Evolutionary conservation across 2,888 invertebrate genomes (phyloP).

Genomic region (Mimachlamys varia): DNA sequence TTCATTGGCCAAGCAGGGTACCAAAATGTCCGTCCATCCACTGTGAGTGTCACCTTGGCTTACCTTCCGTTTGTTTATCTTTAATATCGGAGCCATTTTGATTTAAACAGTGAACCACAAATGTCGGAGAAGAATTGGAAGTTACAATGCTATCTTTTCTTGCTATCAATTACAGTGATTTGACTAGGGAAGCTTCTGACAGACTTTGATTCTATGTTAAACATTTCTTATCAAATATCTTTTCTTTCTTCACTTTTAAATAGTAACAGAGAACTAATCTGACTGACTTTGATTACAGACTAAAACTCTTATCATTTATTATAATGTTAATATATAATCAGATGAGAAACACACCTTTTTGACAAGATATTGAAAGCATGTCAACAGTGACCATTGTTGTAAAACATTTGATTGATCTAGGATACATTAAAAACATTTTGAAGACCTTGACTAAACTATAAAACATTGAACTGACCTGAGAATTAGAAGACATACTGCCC

Average conservation of each 20-base stretch:
- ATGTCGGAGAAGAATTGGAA: not conserved
- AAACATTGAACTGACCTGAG: conserved; percentile 41
- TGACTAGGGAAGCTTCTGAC: not conserved
- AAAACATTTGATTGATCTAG: conserved; percentile 8
- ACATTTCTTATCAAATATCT: not conserved
- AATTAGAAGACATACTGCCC: conserved; percentile 41
- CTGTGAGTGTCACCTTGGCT: conserved; percentile 18
- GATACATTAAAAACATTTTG: not conserved
- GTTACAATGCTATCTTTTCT: not conserved
- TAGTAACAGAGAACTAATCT: not conserved
- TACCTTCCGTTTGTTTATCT: conserved; percentile 23
- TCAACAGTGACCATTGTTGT: not conserved
- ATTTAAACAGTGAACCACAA: conserved; percentile 26
- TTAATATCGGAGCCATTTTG: conserved; percentile 3
- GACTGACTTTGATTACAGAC: not conserved
- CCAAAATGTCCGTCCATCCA: not conserved
- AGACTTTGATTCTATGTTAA: conserved; percentile 3
- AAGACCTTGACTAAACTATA: not conserved
- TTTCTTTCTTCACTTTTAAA: not conserved
- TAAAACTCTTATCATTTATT: not conserved
- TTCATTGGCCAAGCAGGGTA: conserved; percentile 1
- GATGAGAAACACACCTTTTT: not conserved
- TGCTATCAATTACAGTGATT: not conserved
- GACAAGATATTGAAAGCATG: conserved; percentile 19
- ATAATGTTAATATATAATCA: not conserved